These are phyloP conservation scores for Drosophila repletoides DNA, from an alignment of 1,140 invertebrate genomes.

Conservation along the genomic window DNA sequence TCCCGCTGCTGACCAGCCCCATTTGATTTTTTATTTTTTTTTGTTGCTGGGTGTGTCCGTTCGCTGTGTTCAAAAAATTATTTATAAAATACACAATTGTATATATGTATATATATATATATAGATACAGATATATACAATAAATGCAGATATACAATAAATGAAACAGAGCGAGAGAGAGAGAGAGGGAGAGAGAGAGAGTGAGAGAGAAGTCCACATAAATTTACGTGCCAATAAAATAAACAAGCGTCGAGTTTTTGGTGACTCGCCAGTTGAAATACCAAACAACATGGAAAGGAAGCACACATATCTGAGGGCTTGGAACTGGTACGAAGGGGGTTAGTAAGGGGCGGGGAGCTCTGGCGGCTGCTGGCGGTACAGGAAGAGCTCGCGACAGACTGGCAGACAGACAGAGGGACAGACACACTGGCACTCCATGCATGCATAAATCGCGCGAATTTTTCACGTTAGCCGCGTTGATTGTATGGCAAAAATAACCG, in stretches of 20 bases:
- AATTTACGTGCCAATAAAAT: conserved; percentile 80
- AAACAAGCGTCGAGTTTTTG: conserved; percentile 74
- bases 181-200: background rate
- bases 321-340: background rate
- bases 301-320: conserved; percentile 19
- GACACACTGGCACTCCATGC: conserved; percentile 46
- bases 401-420: conserved; percentile 6
- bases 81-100: conserved; percentile 67
- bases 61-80: conserved; percentile 60
- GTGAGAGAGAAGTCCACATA: conserved; percentile 49
- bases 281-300: conserved; percentile 23
- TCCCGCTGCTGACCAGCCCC: conserved; percentile 6
- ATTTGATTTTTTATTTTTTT: conserved; percentile 22
- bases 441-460: conserved; percentile 78
- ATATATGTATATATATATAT: conserved; percentile 26
- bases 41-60: conserved; percentile 50
- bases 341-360: background rate
- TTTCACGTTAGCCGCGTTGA: conserved; percentile 68
- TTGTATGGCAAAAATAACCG: conserved; percentile 68
- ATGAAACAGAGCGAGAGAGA: background rate
- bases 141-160: conserved; percentile 47
- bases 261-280: conserved; percentile 61
- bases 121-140: conserved; percentile 46
- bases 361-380: conserved; percentile 8
- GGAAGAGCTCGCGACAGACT: conserved; percentile 44